Evolutionary conservation across 1,140 invertebrate species (phyloP), one percentile per base, ranked within the genome.

Genomic region (Dinoponera quadriceps): DNA sequence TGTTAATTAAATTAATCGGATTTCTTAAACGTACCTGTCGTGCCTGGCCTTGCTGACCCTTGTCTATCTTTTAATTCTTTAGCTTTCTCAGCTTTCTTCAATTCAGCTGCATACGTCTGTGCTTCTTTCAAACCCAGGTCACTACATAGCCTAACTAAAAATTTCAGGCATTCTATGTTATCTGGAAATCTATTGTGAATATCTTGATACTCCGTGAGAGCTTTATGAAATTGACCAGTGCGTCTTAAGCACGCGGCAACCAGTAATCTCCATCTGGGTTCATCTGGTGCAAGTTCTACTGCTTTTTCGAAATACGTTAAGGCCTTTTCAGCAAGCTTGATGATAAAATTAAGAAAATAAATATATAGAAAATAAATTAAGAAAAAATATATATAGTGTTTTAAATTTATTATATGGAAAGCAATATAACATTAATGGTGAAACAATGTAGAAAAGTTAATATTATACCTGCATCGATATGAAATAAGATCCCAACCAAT

Each of bases 401-500:
- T 38, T 44, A 29, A 44, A 33, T 73, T 44, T 29, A 27, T 44
- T 65, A 29, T 57, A 29, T 80, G 14, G 22, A 60, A 29, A 69
- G 4, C n/a, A 73, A 27, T 33, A 33, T 69, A 44, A 63, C 59
- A 14, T 18, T 65, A 65, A 69, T 29, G 48, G 29, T 51, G 3
- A 68, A 33, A 74, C 13, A 75, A 73, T 44, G 38, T 44, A 57
- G 5, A 44, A 69, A 7, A 75, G 14, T 44, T 33, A 55, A 62
- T 77, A 20, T 3, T 66, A 44, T 90, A 97, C 96, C 94, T 98
- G 97, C 89, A 98, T 96, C 89, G 98, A 97, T 74, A 99, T 97
- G 90, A 98, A 98, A 92, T 99, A 98, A 0, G 97, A 97, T 59
- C 97, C 98, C 33, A 99, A 95, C 96, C 98, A 99, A 91, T 98